phyloP scores from a whole-genome alignment of 2,113 vertebrate species.

The Colossoma macropomum region DNA sequence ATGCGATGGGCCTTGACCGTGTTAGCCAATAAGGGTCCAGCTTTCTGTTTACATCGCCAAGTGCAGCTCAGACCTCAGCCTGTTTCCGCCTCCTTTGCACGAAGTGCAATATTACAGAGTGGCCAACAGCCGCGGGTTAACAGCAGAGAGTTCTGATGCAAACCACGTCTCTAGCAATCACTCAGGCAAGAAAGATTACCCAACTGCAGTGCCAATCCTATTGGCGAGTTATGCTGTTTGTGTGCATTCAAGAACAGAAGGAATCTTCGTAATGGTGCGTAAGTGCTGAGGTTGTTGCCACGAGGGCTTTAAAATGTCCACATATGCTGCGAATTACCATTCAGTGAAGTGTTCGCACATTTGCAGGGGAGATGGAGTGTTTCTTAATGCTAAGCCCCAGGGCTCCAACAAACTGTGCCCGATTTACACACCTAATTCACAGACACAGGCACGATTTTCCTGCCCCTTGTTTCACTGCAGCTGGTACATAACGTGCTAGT shows the following conservation, averaged over 20 bases:
- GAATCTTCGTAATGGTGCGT: slow-evolving; percentile 11
- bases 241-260: neutral
- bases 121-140: neutral
- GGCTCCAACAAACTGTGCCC: slow-evolving; percentile 6
- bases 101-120: slow-evolving; percentile 19
- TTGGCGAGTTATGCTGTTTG: slow-evolving; percentile 5
- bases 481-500: neutral
- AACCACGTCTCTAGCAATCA: neutral
- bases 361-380: neutral
- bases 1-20: slow-evolving; percentile 54
- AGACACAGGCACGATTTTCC: neutral
- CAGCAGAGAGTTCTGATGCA: neutral
- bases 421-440: slow-evolving; percentile 12
- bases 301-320: neutral
- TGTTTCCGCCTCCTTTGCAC: slow-evolving; percentile 42
- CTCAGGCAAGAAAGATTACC: slow-evolving; percentile 7
- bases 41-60: slow-evolving; percentile 38
- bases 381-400: neutral
- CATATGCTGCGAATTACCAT: slow-evolving; percentile 31
- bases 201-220: neutral
- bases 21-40: slow-evolving; percentile 62
- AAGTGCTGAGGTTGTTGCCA: slow-evolving; percentile 10
- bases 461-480: neutral
- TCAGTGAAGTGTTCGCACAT: neutral
- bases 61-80: slow-evolving; percentile 29